Evolutionary conservation across 1,140 invertebrate species (phyloP).

Genomic region (Spodoptera litura): DNA sequence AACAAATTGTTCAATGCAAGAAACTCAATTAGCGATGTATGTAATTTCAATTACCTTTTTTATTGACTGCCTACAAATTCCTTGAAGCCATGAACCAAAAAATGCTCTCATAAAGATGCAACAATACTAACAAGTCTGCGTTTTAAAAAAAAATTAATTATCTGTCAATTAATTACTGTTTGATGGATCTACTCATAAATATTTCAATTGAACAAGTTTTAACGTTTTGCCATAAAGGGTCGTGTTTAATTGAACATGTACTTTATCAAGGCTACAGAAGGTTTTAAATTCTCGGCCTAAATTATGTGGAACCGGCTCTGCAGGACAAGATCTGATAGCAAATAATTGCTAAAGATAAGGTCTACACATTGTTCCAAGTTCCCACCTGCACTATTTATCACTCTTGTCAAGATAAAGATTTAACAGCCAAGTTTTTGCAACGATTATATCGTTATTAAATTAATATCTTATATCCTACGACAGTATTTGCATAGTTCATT

Average conservation of each 20-base stretch:
- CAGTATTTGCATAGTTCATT: background rate
- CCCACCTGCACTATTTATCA: conserved; percentile 32
- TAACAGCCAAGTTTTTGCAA: conserved; percentile 5
- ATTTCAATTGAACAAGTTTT: conserved; percentile 18
- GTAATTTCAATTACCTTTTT: background rate
- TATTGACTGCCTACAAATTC: background rate
- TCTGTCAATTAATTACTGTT: conserved; percentile 6
- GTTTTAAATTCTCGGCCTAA: conserved; percentile 4
- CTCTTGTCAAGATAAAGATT: conserved; percentile 19
- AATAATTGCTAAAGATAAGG: conserved; percentile 25
- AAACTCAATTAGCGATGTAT: background rate
- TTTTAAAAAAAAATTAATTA: conserved; percentile 2
- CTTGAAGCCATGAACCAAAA: background rate
- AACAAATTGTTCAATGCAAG: background rate
- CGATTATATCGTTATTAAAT: background rate
- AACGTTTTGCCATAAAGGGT: background rate
- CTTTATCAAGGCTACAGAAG: background rate
- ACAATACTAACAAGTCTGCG: background rate
- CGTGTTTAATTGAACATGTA: conserved; percentile 11
- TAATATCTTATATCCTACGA: background rate
- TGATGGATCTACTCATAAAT: background rate
- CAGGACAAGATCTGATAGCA: conserved; percentile 22
- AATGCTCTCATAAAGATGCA: background rate
- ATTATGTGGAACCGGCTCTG: conserved; percentile 1
- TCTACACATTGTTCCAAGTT: conserved; percentile 32